Percentiles rank a stretch among this genome's conserved stretches.
Evolutionary conservation across 2,888 invertebrate genomes (phyloP).

Genomic region (Drosophila recens): DNA sequence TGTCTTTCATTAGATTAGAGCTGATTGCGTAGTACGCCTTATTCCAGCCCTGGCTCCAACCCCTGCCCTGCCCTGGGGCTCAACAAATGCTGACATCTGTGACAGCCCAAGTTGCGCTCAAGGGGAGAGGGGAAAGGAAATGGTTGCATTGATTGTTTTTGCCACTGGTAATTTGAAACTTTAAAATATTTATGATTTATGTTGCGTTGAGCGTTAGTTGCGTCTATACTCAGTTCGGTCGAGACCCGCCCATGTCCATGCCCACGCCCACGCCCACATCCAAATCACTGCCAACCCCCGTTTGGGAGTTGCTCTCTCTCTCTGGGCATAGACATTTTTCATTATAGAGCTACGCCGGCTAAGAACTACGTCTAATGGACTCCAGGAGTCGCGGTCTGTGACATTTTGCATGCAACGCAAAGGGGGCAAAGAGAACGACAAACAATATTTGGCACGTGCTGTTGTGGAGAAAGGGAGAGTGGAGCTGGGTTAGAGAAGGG

Average conservation of each 20-base stretch:
- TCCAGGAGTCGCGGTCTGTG: conserved; percentile 40
- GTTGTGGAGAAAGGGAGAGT: conserved; percentile 19
- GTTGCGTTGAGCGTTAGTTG: conserved; percentile 63
- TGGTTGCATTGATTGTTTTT: conserved; percentile 69
- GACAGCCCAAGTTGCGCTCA: conserved; percentile 37
- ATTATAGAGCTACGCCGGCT: conserved; percentile 64
- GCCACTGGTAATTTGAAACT: conserved; percentile 75
- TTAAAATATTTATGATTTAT: conserved; percentile 79
- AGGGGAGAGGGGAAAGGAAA: conserved; percentile 18
- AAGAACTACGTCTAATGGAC: conserved; percentile 61
- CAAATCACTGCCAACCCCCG: conserved; percentile 60
- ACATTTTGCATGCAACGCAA: conserved; percentile 58
- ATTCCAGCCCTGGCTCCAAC: conserved; percentile 6
- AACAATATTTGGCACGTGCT: conserved; percentile 78
- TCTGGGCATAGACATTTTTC: conserved; percentile 58
- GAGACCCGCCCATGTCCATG: neutral
- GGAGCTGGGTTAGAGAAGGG: neutral
- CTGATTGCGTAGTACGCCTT: conserved; percentile 54
- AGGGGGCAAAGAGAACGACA: conserved; percentile 49
- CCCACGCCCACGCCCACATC: conserved; percentile 4
- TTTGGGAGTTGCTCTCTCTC: conserved; percentile 12
- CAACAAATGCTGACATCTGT: conserved; percentile 72
- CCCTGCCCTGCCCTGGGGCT: conserved; percentile 40
- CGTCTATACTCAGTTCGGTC: conserved; percentile 10
- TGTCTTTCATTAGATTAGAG: conserved; percentile 70